A percentile compares a stretch with the other conserved stretches of the same genome.
These are phyloP conservation scores for Loriculus beryllinus DNA, from an alignment of 2,797 vertebrate genomes.

Conservation along the genomic window DNA sequence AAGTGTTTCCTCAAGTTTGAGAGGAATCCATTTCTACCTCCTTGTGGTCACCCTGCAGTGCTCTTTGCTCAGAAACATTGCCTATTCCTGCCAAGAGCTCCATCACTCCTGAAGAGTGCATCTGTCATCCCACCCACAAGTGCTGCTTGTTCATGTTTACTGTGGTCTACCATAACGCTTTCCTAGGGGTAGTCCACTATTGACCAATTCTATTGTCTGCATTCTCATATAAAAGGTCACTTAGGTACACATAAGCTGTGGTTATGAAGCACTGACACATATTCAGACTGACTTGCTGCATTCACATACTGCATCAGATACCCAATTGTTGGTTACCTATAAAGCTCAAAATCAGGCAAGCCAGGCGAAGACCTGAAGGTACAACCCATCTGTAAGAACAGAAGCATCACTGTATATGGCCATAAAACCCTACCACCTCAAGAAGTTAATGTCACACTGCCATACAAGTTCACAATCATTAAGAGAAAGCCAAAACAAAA, in stretches of 20 bases:
- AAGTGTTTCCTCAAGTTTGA: background rate
- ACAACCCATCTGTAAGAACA: background rate
- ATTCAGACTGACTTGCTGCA: background rate
- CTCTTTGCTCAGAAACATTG: background rate
- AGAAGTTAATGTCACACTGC: background rate
- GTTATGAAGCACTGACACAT: background rate
- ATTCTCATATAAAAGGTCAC: background rate
- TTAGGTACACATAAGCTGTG: background rate
- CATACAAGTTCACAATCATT: background rate
- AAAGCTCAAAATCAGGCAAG: background rate
- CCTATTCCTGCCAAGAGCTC: background rate
- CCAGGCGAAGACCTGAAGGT: background rate
- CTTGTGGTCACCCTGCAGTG: background rate
- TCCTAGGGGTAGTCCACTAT: background rate
- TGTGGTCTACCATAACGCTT: background rate
- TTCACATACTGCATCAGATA: background rate
- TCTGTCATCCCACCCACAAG: background rate
- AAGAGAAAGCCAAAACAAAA: background rate
- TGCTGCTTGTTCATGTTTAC: background rate
- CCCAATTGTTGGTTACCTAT: background rate
- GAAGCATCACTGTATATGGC: rapidly evolving
- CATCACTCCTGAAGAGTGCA: rapidly evolving
- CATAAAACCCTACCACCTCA: background rate
- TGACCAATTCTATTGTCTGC: too few relatives aligned
- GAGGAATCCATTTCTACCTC: background rate